These are phyloP conservation scores for Catharus fuscescens DNA, from an alignment of 2,113 vertebrate genomes.

Conservation along the genomic window DNA sequence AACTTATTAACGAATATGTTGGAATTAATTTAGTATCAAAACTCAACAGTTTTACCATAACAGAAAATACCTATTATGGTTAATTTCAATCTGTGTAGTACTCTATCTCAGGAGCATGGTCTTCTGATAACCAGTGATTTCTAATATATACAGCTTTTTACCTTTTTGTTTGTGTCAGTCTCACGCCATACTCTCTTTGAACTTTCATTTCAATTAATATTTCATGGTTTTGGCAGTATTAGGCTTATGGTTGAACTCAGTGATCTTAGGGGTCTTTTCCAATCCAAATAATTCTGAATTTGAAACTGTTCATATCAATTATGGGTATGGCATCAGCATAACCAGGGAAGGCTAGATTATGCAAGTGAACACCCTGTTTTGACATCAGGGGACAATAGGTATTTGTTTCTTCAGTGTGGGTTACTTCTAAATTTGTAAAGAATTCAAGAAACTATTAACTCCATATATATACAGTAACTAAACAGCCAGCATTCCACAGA, in stretches of 20 bases:
- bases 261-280: neutral
- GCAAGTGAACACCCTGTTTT: neutral
- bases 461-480: neutral
- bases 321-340: fast-evolving
- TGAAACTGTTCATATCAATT: neutral
- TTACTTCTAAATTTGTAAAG: neutral
- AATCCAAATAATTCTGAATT: neutral
- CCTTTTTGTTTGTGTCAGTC: neutral
- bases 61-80: neutral
- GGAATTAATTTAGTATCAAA: neutral
- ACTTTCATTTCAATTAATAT: neutral
- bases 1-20: neutral
- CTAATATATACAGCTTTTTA: neutral
- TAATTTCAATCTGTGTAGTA: neutral
- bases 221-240: neutral
- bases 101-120: fast-evolving
- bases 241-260: neutral
- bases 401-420: neutral
- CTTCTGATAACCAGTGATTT: neutral
- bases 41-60: neutral
- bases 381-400: neutral
- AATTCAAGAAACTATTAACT: neutral
- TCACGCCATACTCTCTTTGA: neutral
- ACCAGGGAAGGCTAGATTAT: neutral
- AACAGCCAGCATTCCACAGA: neutral